Evolutionary conservation across 2,888 invertebrate species (phyloP).

Genomic region (Myopa tessellatipennis): DNA sequence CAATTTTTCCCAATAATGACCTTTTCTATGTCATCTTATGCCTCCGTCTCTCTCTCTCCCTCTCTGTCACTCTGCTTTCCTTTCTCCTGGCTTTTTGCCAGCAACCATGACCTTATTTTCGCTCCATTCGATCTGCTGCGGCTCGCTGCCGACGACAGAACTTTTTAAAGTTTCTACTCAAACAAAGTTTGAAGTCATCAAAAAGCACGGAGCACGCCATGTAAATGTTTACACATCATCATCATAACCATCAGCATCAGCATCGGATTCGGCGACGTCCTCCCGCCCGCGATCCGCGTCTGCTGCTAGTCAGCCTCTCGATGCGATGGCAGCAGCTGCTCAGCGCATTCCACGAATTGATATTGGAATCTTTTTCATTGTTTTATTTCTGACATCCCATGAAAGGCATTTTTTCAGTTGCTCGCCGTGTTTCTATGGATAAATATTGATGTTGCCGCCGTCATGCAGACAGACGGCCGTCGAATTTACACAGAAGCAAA

Average conservation of each 20-base stretch:
- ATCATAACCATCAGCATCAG: conserved; percentile 15
- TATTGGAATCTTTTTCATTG: conserved; percentile 16
- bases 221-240: conserved; percentile 31
- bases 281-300: not conserved
- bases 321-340: conserved; percentile 7
- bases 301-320: not conserved
- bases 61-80: not conserved
- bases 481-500: no score
- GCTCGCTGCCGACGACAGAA: conserved; percentile 13
- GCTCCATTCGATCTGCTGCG: not conserved
- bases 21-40: not conserved
- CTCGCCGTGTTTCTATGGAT: no score
- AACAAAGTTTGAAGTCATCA: not conserved
- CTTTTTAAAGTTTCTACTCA: not conserved
- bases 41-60: not conserved
- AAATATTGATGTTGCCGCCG: no score
- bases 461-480: no score
- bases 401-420: not conserved
- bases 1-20: conserved; percentile 2
- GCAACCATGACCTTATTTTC: not conserved
- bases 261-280: not conserved
- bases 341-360: conserved; percentile 14
- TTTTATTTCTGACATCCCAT: not conserved
- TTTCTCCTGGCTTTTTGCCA: not conserved
- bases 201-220: conserved; percentile 20